Percentiles rank a stretch among this genome's conserved stretches.
These are phyloP conservation scores for Leucoma salicis DNA, from an alignment of 2,888 invertebrate genomes.

Conservation along the genomic window DNA sequence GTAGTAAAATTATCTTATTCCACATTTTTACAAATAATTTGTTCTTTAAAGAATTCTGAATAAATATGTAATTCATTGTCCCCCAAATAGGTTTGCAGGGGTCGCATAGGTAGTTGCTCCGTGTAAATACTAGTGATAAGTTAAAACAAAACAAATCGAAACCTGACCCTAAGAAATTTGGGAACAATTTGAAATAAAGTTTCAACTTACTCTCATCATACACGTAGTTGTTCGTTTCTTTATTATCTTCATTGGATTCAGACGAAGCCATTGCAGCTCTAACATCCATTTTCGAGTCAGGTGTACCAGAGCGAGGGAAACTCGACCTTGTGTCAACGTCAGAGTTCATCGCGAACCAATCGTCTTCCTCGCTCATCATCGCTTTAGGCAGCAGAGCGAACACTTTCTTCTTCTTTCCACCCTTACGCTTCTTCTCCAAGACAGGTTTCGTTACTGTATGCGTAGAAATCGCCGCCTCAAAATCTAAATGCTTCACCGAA, in stretches of 20 bases:
- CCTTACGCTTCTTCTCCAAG: conserved; percentile 36
- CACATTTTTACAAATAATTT: too few species aligned
- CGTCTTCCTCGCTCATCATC: conserved; percentile 63
- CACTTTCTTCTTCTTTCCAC: conserved; percentile 44
- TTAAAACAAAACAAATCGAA: background rate
- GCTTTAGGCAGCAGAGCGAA: conserved; percentile 45
- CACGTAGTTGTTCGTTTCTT: conserved; percentile 53
- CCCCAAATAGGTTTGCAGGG: too few species aligned
- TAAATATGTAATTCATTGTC: too few species aligned
- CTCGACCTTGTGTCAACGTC: conserved; percentile 69
- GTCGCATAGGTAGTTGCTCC: too few species aligned
- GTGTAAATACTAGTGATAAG: too few species aligned
- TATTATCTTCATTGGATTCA: conserved; percentile 59
- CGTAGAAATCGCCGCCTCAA: conserved; percentile 66
- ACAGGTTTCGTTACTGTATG: conserved; percentile 65
- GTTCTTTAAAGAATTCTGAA: too few species aligned
- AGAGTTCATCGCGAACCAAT: conserved; percentile 57
- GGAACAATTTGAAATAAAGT: too few species aligned
- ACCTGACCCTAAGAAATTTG: too few species aligned
- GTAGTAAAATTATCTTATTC: too few species aligned
- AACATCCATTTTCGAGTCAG: conserved; percentile 61
- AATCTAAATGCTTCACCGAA: conserved; percentile 46
- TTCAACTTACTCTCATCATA: conserved; percentile 64
- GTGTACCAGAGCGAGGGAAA: conserved; percentile 65
- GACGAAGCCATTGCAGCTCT: conserved; percentile 43